phyloP scores from a whole-genome alignment of 2,888 invertebrate species.

The Drosophila rellima region DNA sequence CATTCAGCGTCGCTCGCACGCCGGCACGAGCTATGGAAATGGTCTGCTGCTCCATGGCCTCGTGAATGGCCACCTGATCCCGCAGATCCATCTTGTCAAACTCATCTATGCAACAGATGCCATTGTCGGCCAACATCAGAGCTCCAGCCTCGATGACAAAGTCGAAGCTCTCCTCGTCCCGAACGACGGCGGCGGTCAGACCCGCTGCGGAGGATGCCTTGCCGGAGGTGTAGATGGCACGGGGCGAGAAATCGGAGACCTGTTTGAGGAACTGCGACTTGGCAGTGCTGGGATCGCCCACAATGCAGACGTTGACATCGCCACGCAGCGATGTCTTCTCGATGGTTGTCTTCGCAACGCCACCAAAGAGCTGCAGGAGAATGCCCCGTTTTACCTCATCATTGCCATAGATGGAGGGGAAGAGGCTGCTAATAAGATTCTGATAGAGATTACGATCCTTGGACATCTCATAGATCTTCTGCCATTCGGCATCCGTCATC shows the following conservation, averaged over 20 bases:
- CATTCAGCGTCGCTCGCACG: constrained; percentile 98
- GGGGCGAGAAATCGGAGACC: constrained; percentile 96
- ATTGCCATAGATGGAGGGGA: constrained; percentile 98
- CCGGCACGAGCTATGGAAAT: constrained; percentile 99
- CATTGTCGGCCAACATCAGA: constrained; percentile 99
- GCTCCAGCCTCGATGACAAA: constrained; percentile 99
- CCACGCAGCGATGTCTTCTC: constrained; percentile 97
- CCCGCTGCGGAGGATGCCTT: constrained; percentile 99
- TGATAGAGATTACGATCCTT: constrained; percentile 95
- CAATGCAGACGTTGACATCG: constrained; percentile 98
- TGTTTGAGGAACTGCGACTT: constrained; percentile 99
- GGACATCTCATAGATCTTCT: constrained; percentile 98
- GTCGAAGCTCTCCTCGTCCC: constrained; percentile 98
- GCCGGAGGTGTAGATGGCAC: constrained; percentile 99
- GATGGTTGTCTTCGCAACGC: constrained; percentile 96
- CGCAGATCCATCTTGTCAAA: constrained; percentile 99
- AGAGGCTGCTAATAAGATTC: constrained; percentile 95
- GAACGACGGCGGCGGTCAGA: constrained; percentile 98
- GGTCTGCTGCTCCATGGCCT: constrained; percentile 99
- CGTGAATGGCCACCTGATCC: constrained; percentile 99
- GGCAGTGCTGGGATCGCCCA: constrained; percentile 99
- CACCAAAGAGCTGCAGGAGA: constrained; percentile 97
- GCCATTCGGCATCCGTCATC: constrained; percentile 97
- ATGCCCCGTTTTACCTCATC: constrained; percentile 98
- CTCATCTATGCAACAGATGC: constrained; percentile 99